phyloP scores from a whole-genome alignment of 2,888 invertebrate genomes.

The Atethmia centrago region DNA sequence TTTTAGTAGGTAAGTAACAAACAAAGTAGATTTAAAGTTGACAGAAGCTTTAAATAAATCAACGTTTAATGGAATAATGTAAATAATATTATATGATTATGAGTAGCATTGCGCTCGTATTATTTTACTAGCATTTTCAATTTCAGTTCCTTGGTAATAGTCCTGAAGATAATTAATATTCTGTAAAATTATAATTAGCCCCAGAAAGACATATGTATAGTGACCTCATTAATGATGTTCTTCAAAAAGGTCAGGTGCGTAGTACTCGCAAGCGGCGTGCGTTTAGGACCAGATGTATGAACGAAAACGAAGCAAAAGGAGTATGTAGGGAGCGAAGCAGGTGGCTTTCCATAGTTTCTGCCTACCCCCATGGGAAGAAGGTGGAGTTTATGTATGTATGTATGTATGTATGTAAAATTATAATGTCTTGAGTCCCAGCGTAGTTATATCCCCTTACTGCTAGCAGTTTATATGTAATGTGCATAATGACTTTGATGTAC shows the following conservation, averaged over 20 bases:
- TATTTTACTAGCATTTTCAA: not conserved
- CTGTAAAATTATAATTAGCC: not conserved
- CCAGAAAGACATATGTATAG: too few species aligned
- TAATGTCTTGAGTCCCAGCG: too few species aligned
- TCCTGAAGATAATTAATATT: not conserved
- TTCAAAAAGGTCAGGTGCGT: too few species aligned
- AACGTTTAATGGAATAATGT: conserved; percentile 27
- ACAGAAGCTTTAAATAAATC: conserved; percentile 24
- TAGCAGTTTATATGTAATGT: not conserved
- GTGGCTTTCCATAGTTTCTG: too few species aligned
- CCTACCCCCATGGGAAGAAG: too few species aligned
- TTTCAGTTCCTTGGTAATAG: not conserved
- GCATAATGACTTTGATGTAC: not conserved
- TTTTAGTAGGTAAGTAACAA: conserved; percentile 43
- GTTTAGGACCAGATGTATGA: too few species aligned
- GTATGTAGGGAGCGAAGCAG: too few species aligned
- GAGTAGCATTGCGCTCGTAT: not conserved
- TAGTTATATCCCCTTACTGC: not conserved
- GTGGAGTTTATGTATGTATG: too few species aligned
- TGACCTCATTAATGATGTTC: too few species aligned
- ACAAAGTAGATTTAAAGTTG: conserved; percentile 37
- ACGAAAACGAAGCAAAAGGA: too few species aligned
- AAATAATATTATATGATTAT: conserved; percentile 17
- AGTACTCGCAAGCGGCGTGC: too few species aligned
- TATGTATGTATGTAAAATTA: too few species aligned